Base-by-base conservation (phyloP, 2,888 invertebrate species). In the Mimachlamys varia region DNA sequence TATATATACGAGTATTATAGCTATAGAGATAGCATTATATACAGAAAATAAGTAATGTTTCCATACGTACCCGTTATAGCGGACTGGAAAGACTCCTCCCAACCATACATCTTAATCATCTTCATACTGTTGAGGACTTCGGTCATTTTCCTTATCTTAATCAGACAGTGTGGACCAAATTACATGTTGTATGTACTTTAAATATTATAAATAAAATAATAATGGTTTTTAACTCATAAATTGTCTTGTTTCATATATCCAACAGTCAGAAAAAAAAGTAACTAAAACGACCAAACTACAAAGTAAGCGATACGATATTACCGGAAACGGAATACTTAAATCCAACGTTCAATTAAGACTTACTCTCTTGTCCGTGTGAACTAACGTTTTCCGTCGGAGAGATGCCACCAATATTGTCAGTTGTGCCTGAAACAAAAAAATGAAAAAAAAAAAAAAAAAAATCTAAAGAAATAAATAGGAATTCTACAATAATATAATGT, bases 41-140 rank as follows among this genome's bases (percentile, higher is more conserved):
- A 58, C 0, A 88, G 27, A 22, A n/a, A 17, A 88, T 15, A 0
- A 88, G 3, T n/a, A 38, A 1, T 27, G 12, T 53, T 19, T 53
- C 53, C 13, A 5, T 38, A 27, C 37, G 50, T 92, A 93, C 94
- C 92, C 90, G 91, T 92, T 1, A 94, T 92, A 0, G 93, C 92
- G 4, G 92, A 90, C 22, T 91, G 90, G 89, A 94, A 94, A 38
- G 94, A 91, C 27, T 93, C 92, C 90, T 94, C 94, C 94, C 94
- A 94, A 4, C 93, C 93, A 58, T 93, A 94, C 94, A 94, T 94
- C 89, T 94, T 94, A 33, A 94, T 93, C 37, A 94, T 92, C 62
- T 94, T 94, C 92, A 94, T 94, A 88, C 93, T 94, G 90, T 93
- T 93, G 2, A 94, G 89, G 12, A 94, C 89, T 90, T 94, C 94